These are phyloP conservation scores for Lumbricus terrestris DNA, from an alignment of 2,888 invertebrate species.

Conservation along the genomic window DNA sequence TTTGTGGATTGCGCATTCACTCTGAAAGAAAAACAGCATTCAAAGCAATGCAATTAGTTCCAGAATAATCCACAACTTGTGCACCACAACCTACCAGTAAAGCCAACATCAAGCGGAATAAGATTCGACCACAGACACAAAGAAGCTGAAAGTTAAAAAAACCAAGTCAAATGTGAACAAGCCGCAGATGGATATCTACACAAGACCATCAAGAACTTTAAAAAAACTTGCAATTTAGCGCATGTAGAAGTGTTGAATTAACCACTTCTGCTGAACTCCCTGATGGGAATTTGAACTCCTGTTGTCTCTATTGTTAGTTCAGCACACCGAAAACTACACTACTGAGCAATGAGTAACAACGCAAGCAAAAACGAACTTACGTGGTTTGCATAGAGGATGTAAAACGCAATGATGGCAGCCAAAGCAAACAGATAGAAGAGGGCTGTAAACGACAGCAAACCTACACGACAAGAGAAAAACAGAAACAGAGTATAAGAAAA, in stretches of 20 bases:
- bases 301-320: too few species aligned
- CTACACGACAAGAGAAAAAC: slow-evolving; percentile 62
- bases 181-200: too few species aligned
- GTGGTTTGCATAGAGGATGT: slow-evolving; percentile 72
- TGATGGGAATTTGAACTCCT: too few species aligned
- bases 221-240: too few species aligned
- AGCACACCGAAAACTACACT: too few species aligned
- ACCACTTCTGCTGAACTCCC: too few species aligned
- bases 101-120: background rate
- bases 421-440: slow-evolving; percentile 78
- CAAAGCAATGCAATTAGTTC: slow-evolving; percentile 3
- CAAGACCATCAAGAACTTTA: too few species aligned
- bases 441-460: slow-evolving; percentile 78
- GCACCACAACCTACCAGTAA: background rate
- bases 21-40: slow-evolving; percentile 37
- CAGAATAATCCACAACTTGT: background rate
- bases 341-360: background rate
- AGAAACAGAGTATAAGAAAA: background rate
- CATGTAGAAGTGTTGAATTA: too few species aligned
- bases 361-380: slow-evolving; percentile 25
- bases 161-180: too few species aligned
- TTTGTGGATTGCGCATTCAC: slow-evolving; percentile 83
- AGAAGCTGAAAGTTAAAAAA: too few species aligned
- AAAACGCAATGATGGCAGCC: slow-evolving; percentile 80
- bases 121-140: too few species aligned